Evolutionary conservation across 2,113 vertebrate species (phyloP), one percentile per base, ranked within the genome.

Genomic region (Spermophilus dauricus): DNA sequence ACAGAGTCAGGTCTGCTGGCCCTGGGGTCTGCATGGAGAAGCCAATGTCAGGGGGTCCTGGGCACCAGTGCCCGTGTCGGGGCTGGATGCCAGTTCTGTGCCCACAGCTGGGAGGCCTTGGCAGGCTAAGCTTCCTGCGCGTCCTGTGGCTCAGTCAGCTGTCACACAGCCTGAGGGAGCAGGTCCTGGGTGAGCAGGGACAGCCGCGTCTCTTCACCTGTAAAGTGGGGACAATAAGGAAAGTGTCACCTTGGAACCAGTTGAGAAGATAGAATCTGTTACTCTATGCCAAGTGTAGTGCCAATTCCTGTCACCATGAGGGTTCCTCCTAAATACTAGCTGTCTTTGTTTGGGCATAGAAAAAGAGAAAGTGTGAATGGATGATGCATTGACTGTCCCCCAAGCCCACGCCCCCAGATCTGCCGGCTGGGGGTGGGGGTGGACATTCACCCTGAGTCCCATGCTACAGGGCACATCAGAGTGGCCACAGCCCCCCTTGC

Each of bases 381-480:
- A 26, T 39, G 37, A 37, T 86, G 34, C 34, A 45, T 86, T 69
- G 69, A 82, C 37, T 34, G 0, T 89, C 70, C 76, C 58, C 70
- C 4, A 16, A 65, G 75, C 75, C 13, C 14, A 13, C 81, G 42
- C 20, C 34, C 42, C 45, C 30, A 78, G 78, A 53, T 2, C 1
- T 24, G 1, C 1, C 1, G 42, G 81, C 53, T 18, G 32, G 58
- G 24, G 24, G 42, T 13, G 26, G 32, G 37, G 58, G 48, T 1
- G 67, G 42, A 86, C 56, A 42, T 45, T 72, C 65, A 77, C 0
- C 95, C 24, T 65, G 39, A 69, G 32, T 77, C 45, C 45, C 0
- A 0, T 45, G 1, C 1, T 3, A n/a, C 2, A 30, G 53, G 34
- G 24, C 32, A 0, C 37, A 13, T 26, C 58, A 16, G 14, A 32